Conservation (phyloP, 1,140 invertebrate genomes). For the Drosophila melanica region DNA sequence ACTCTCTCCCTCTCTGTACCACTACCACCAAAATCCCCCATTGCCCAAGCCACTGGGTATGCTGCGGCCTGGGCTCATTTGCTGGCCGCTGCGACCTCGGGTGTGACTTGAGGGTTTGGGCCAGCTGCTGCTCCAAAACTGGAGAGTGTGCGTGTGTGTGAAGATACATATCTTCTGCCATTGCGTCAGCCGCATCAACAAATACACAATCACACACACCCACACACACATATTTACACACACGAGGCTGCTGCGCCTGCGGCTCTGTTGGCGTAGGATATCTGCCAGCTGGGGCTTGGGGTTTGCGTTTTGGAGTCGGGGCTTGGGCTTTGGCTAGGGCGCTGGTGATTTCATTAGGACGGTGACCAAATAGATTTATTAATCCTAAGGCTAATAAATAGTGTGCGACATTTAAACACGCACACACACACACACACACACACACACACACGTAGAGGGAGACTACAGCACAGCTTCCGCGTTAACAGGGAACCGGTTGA, state of each 20-base stretch:
- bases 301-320: background rate
- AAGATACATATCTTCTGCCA: conserved; percentile 75
- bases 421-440: conserved; percentile 3
- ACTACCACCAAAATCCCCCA: background rate
- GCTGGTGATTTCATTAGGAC: conserved; percentile 77
- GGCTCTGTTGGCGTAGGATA: conserved; percentile 20
- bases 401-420: conserved; percentile 71
- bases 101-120: conserved; percentile 1
- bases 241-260: conserved; percentile 7
- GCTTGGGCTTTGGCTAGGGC: conserved; percentile 25
- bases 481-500: conserved; percentile 42
- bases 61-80: conserved; percentile 33
- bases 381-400: conserved; percentile 83
- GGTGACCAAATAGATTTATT: conserved; percentile 84
- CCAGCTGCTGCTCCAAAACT: background rate
- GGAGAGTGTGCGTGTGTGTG: conserved; percentile 35
- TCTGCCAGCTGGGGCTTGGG: background rate
- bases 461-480: conserved; percentile 50
- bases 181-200: conserved; percentile 68
- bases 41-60: background rate
- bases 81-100: conserved; percentile 29
- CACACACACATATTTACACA: conserved; percentile 50
- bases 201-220: conserved; percentile 32
- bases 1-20: background rate
- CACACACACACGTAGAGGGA: background rate